phyloP scores from a whole-genome alignment of 2,113 vertebrate genomes.

The Odontesthes bonariensis region DNA sequence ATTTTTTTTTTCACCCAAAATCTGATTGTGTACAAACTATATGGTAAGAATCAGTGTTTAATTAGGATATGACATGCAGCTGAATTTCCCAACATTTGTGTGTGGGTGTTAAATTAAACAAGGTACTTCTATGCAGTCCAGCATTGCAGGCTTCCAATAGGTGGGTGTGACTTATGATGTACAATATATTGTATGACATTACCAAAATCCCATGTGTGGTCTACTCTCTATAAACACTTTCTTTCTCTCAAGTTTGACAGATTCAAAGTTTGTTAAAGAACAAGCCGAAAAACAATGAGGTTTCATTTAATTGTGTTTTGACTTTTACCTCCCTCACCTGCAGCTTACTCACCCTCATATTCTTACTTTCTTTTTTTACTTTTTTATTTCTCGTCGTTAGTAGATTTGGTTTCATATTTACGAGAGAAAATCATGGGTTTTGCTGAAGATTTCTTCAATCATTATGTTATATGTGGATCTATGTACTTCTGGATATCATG shows the following conservation, averaged over 20 bases:
- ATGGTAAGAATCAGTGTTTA: too few species aligned
- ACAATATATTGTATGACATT: constrained; percentile 15
- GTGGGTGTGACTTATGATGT: background rate
- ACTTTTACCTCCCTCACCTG: background rate
- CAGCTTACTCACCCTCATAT: constrained; percentile 5
- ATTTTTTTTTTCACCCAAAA: too few species aligned
- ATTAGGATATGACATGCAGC: background rate
- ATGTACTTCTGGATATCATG: background rate
- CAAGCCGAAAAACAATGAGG: constrained; percentile 21
- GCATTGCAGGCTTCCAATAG: background rate
- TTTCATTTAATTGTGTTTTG: constrained; percentile 7
- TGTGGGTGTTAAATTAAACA: background rate
- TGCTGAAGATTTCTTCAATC: constrained; percentile 25
- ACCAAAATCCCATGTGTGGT: constrained; percentile 8
- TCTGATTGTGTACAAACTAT: too few species aligned
- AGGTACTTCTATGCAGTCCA: constrained; percentile 11
- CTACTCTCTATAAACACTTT: background rate
- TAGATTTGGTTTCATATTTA: constrained; percentile 39
- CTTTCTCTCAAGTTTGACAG: too few species aligned
- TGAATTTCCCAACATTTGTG: background rate
- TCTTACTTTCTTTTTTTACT: constrained; percentile 21
- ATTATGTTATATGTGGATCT: background rate
- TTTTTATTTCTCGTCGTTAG: background rate
- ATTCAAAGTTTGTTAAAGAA: constrained; percentile 25
- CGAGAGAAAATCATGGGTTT: constrained; percentile 25